Conservation (phyloP, 2,113 vertebrate species). For the Ochotona curzoniae region DNA sequence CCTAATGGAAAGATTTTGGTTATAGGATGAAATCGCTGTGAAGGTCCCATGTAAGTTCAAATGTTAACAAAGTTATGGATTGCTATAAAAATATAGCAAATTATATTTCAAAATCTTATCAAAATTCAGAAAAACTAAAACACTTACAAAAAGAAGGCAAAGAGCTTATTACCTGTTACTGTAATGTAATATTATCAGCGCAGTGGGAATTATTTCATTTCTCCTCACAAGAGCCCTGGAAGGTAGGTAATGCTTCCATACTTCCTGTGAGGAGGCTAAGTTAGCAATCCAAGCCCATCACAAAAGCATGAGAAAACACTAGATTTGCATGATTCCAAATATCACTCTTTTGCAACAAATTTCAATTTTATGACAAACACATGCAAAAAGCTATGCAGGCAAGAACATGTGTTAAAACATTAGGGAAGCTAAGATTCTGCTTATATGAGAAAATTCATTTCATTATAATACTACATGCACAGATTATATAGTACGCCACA, state of each 20-base stretch:
- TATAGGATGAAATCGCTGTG: not conserved
- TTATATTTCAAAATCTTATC: constrained; percentile 27
- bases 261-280: not conserved
- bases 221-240: not conserved
- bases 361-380: constrained; percentile 35
- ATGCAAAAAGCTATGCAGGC: not conserved
- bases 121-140: constrained; percentile 16
- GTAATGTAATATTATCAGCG: not conserved
- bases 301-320: not conserved
- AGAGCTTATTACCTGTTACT: not conserved
- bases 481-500: not conserved
- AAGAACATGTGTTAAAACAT: constrained; percentile 17
- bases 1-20: not conserved
- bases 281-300: not conserved
- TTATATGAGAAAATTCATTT: not conserved
- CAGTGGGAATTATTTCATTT: not conserved
- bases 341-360: not conserved
- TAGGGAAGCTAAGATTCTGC: not conserved
- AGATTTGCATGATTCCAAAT: not conserved
- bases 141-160: not conserved
- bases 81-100: constrained; percentile 30
- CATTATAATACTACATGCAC: not conserved
- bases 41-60: not conserved
- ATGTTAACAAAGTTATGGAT: constrained; percentile 30
- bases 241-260: not conserved